Evolutionary conservation across 2,113 vertebrate genomes (phyloP), one percentile per base, ranked within the genome.

Genomic region (Corythornis madagascariensis): DNA sequence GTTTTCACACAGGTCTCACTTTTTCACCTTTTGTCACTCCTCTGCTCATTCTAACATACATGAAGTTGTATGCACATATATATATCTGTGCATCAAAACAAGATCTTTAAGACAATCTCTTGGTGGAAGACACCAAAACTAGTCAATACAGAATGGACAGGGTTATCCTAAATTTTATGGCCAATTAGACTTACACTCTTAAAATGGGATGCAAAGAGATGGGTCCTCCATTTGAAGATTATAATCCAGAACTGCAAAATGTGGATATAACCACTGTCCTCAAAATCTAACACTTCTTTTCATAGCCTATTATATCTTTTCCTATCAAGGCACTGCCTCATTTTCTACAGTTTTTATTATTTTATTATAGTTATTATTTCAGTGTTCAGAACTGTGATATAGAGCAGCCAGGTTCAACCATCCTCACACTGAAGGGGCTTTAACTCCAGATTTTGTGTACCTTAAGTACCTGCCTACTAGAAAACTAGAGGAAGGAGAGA

Each of bases 331-430:
- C 50, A 76, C 12, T 48, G 12, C 15, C 24, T 86, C 33, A 16
- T 66, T 55, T 59, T 22, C 52, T 45, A 33, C 6, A 47, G 15
- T 38, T 38, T 38, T 38, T 38, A 38, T 38, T 38, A 38, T 38
- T 38, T 38, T 38, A 38, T 38, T 38, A 38, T 38, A 38, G 38
- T 38, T 38, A 38, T 38, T 8, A 59, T 33, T 33, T 76, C 43
- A n/a, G 38, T 33, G 8, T 55, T 74, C 18, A 43, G 60, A 71
- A 67, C 75, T 86, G 20, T 47, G 28, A 69, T 14, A 86, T 0
- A 4, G 26, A 63, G 42, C 13, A 38, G 59, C 25, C 10, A 40
- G 10, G 28, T 83, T 59, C 43, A 56, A 35, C n/a, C 0, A 0
- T n/a, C 38, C 29, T 71, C 20, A 61, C 9, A 35, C 11, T 29